Conservation (phyloP, 2,113 vertebrate genomes). For the Paramisgurnus dabryanus region DNA sequence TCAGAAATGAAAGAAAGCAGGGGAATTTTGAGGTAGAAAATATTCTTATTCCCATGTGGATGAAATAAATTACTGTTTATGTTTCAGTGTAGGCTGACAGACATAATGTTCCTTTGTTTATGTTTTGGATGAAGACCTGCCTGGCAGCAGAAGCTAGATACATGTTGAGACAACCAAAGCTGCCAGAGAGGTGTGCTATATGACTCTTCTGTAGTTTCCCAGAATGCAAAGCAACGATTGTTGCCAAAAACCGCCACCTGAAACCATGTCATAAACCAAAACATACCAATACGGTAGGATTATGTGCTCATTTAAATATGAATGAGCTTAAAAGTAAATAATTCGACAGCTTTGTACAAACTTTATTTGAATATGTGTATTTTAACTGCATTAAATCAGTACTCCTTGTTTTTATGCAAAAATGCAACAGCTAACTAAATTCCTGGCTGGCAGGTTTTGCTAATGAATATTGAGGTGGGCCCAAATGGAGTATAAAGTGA, state of each 20-base stretch:
- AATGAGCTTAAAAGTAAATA: background rate
- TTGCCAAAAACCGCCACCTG: slow-evolving; percentile 12
- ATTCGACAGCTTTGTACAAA: background rate
- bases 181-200: slow-evolving; percentile 6
- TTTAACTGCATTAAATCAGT: slow-evolving; percentile 2
- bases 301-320: slow-evolving; percentile 1
- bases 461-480: slow-evolving; percentile 51
- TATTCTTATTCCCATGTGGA: slow-evolving; percentile 41
- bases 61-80: slow-evolving; percentile 58
- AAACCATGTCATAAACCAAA: background rate
- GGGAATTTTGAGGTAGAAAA: slow-evolving; percentile 43
- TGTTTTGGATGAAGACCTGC: slow-evolving; percentile 44
- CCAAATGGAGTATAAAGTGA: slow-evolving; percentile 41
- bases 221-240: background rate
- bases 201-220: background rate
- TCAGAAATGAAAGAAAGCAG: slow-evolving; percentile 27
- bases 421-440: slow-evolving; percentile 6
- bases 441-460: slow-evolving; percentile 10
- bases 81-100: slow-evolving; percentile 52
- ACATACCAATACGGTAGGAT: background rate
- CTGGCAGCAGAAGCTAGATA: slow-evolving; percentile 12
- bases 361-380: background rate
- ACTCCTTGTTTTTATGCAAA: background rate
- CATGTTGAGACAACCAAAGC: slow-evolving; percentile 33
- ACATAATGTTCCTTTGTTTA: slow-evolving; percentile 56